Base-by-base conservation (phyloP, 64 coral and sea anemone genomes). In the Dendronephthya gigantea region DNA sequence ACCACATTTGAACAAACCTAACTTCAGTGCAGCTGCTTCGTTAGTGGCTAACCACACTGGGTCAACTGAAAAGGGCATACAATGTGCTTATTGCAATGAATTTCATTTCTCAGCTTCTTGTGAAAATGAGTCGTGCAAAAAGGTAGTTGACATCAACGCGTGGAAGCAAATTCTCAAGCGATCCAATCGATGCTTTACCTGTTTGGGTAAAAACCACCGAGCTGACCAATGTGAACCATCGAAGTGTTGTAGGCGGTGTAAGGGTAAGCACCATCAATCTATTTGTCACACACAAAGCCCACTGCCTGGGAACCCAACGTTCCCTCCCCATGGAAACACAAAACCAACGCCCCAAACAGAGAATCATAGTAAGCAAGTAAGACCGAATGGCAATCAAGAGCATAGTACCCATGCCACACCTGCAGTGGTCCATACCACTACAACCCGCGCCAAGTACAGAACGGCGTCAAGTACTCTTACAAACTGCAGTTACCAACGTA, bases 91-190 rank as follows among this genome's bases (percentile, higher is more conserved):
- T 82, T 90, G 89, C 84, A 69, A 55, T 23, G 68, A 83, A 41
- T 12, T 30, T 40, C 82, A 92, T 87, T 87, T 25, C 34, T 91
- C 90, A 39, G 90, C 90, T 16, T 91, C 90, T 12, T 91, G 90
- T 84, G n/a, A n/a, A n/a, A n/a, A n/a, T n/a, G n/a, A n/a, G n/a
- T n/a, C n/a, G n/a, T n/a, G n/a, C n/a, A 22, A 72, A 50, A 28
- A 33, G 22, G 85, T 91, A 0, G 48, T 29, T 43, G 90, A 84
- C 86, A 51, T 15, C 16, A 15, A 22, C 12, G 40, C 37, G 32
- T 45, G 32, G 25, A 9, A 72, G 16, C 51, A 91, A 28, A 84
- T 91, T 52, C 85, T 91, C 12, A 87, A 84, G 14, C 56, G 59
- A 58, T 40, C 68, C 56, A 37, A 59, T 17, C 40, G 90, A 83